Percentiles rank a stretch among this genome's conserved stretches.
phyloP scores from a whole-genome alignment of 2,797 vertebrate species.

The Champsocephalus esox region DNA sequence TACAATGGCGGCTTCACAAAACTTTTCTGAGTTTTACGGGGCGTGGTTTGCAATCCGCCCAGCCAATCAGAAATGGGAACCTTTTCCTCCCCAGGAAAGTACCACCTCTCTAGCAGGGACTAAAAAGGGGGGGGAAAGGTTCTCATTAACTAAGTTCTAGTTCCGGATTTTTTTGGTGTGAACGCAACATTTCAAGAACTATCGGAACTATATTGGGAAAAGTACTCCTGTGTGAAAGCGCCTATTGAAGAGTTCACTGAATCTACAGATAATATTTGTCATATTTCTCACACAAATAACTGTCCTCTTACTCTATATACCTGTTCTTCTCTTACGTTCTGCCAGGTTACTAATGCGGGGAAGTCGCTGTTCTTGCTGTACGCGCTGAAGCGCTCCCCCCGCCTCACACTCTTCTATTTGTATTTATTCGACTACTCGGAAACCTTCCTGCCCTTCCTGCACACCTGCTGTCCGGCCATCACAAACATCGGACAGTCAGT shows the following conservation, averaged over 20 bases:
- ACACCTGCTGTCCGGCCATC: slow-evolving; percentile 89
- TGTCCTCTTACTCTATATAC: not conserved
- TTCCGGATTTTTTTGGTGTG: no score
- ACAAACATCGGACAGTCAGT: slow-evolving; percentile 33
- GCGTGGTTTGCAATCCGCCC: no score
- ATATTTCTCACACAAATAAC: not conserved
- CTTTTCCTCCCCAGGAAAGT: no score
- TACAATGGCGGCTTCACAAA: no score
- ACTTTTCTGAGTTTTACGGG: no score
- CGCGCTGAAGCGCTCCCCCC: slow-evolving; percentile 91
- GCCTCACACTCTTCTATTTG: slow-evolving; percentile 80
- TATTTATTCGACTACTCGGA: slow-evolving; percentile 91
- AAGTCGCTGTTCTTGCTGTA: slow-evolving; percentile 95
- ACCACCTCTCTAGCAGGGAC: no score
- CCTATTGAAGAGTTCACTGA: not conserved
- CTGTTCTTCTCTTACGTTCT: slow-evolving; percentile 28
- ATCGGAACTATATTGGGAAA: no score
- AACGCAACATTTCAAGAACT: no score
- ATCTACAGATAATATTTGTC: not conserved
- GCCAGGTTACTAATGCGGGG: slow-evolving; percentile 91
- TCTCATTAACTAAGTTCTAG: no score
- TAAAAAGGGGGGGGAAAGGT: no score
- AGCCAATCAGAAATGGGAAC: no score
- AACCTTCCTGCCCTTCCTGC: slow-evolving; percentile 94
- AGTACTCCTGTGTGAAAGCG: no score